phyloP scores from a whole-genome alignment of 2,888 invertebrate species.

The Vanessa cardui region DNA sequence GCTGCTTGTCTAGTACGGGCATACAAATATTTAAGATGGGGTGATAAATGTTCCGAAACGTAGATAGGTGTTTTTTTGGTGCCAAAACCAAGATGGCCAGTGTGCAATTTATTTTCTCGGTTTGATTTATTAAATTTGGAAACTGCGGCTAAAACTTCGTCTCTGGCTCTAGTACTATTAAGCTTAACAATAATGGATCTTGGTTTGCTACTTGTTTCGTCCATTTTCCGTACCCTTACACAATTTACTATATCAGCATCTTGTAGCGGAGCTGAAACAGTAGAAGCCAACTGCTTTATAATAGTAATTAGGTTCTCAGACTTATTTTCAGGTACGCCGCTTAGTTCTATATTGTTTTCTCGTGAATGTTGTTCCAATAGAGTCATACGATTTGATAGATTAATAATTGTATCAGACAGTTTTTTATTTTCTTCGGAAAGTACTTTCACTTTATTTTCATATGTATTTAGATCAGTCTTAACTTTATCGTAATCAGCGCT shows the following conservation, averaged over 20 bases:
- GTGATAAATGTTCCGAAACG: conserved; percentile 9
- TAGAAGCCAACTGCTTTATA: neutral
- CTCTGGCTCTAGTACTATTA: neutral
- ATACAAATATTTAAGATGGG: conserved; percentile 6
- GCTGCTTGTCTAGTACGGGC: conserved; percentile 13
- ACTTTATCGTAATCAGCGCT: conserved; percentile 10
- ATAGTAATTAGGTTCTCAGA: conserved; percentile 2
- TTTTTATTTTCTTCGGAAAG: conserved; percentile 8
- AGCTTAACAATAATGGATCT: conserved; percentile 11
- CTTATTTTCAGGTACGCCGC: too few species aligned
- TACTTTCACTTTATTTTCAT: conserved; percentile 1
- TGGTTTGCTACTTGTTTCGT: conserved; percentile 4
- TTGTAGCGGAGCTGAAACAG: conserved; percentile 1
- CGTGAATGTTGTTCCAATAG: conserved; percentile 3
- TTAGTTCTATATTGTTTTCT: neutral
- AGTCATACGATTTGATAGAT: too few species aligned
- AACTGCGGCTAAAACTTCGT: conserved; percentile 7
- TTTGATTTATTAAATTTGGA: conserved; percentile 11
- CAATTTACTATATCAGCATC: conserved; percentile 7
- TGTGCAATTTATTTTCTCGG: conserved; percentile 5
- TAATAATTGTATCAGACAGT: neutral
- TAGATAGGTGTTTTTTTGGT: conserved; percentile 8
- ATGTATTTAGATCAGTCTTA: conserved; percentile 12
- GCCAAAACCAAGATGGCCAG: conserved; percentile 7
- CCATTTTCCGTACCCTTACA: conserved; percentile 7